Base-by-base conservation (phyloP, 2,113 vertebrate genomes). In the Potamarius usumacintae region DNA sequence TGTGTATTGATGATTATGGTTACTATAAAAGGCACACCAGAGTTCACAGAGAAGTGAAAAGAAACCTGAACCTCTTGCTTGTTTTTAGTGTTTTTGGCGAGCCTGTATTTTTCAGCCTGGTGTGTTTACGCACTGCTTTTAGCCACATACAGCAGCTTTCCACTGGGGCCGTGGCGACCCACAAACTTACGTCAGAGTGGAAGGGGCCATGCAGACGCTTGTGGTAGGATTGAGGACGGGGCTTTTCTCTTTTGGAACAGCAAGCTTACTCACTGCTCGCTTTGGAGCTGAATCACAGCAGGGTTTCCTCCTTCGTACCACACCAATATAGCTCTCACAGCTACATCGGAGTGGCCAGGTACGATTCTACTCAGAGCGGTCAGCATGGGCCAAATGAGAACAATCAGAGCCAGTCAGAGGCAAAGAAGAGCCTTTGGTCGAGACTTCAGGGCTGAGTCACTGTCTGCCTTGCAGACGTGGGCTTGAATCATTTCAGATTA, bases 401-500 rank as follows among this genome's bases (percentile, higher is more conserved):
- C 78, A 89, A 88, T 76, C 87, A 85, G 80, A 27, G 69, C 27
- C 67, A 81, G 67, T 22, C 53, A 52, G 71, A 65, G 77, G 30
- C 30, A 55, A 55, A 42, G 89, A 86, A 27, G 67, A 90, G 65
- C 62, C 65, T 84, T 80, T 86, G 11, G 69, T 88, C 86, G 69
- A 85, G 85, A 86, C 87, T 88, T 82, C 79, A 86, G 80, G 81
- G 84, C 74, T 88, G 89, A 91, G 84, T 89, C 89, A 90, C 84
- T 90, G 86, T 88, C 74, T 88, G 74, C 85, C 88, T 85, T 80
- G 53, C 87, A 90, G 89, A 90, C 89, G 72, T 34, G 25, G 71
- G 88, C 83, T 62, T 90, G 90, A 90, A 90, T 91, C 91, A 91
- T 81, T 71, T 84, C 72, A 89, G 88, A 92, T 92, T 89, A 91